Base-by-base conservation (phyloP, 53 echinoderm and acorn worm genomes). In the Zoroaster sp. region DNA sequence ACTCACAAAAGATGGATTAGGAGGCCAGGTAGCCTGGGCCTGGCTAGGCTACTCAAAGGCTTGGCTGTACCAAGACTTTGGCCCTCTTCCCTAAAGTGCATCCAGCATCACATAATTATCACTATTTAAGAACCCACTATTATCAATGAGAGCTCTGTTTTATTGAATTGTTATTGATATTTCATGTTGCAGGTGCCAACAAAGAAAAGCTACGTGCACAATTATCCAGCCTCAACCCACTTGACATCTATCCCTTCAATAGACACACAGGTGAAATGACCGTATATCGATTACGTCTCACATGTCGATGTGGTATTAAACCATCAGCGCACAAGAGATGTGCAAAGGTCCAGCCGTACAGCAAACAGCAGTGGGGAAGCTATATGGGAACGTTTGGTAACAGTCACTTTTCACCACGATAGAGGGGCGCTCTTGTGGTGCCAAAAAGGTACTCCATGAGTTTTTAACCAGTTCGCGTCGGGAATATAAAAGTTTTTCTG, bases 241-340 rank as follows among this genome's bases (percentile, higher is more conserved):
- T 96, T 10, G 91, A 97, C 54, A 85, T 97, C 89, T 95, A 95
- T 68, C 97, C 97, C 30, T 97, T 97, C 89, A 97, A 97, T 78
- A 46, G 92, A 14, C 95, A 97, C 70, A 92, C 94, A 2, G 97
- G 97, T 33, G 92, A 95, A 83, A 53, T 97, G 94, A 97, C 97
- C 1, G 97, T 97, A 31, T 97, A 95, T 74, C 83, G 97, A 17
- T 39, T 97, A 44, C 86, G 95, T 10, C 80, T 97, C 65, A 90
- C 90, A 4, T 97, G 97, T 33, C 81, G 89, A 35, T 97, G 97
- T 73, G 77, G 54, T 20, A 69, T 89, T 23, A 35, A 69, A 14
- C 52, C 40, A 12, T 47, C 87, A 18, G 44, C 83, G 11, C 44
- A 44, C 34, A 77, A 90, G 12, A 75, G 91, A 14, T 98, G 98